Evolutionary conservation across 2,797 vertebrate species (phyloP), one percentile per base, ranked within the genome.

Genomic region (Loris lydekkerianus): DNA sequence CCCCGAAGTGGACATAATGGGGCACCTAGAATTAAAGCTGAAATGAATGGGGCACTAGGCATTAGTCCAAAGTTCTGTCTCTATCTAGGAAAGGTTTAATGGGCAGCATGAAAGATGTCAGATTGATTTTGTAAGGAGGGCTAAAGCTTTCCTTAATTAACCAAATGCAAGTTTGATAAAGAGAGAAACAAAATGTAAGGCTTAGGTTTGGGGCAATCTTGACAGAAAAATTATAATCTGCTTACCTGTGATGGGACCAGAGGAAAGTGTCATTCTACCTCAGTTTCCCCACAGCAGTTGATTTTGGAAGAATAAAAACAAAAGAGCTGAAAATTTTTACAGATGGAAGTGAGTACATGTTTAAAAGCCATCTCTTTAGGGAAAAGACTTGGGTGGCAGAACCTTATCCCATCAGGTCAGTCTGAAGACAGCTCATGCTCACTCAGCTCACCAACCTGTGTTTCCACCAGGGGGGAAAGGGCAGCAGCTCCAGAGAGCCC

Each of bases 161-260:
- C 43, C 63, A 37, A 69, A 95, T 83, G 56, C 40, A 87, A 43
- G 70, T 84, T 96, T 84, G n/a, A 89, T 76, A 72, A 75, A 86
- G 11, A 94, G 23, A 91, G 46, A 95, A 88, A 83, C 37, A 73
- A 56, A 81, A 90, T n/a, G 3, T 29, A 81, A 80, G 37, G 13
- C 27, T 95, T 86, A 75, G 27, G 40, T 83, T 53, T 75, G 43
- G 80, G 23, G 5, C 25, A 83, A 61, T 84, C n/a, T 80, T 95
- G 65, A 78, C 49, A 82, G 37, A 83, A 96, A 96, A 93, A 86
- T 83, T 92, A n/a, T 76, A 82, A 86, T 82, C 27, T 95, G 49
- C 37, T 53, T 85, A 43, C 10, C 20, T 67, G 37, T 77, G 69
- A 89, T 63, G 70, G 87, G 29, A 88, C 49, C 77, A 89, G 67